Base-by-base conservation (phyloP, 2,797 vertebrate species). In the Typhlichthys eigenmanni region DNA sequence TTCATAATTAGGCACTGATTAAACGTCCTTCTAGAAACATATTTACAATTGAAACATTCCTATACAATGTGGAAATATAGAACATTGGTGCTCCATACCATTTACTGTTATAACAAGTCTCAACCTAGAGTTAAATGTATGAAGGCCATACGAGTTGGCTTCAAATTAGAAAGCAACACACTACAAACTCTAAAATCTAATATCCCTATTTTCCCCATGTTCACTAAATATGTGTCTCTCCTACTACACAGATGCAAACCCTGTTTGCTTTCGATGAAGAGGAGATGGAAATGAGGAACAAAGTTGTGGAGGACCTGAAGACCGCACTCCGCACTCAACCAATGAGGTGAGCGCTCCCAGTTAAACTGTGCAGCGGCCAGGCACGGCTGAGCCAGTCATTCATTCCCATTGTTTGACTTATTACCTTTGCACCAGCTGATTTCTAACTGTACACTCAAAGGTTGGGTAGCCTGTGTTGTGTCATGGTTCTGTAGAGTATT, bases 301-400 rank as follows among this genome's bases (percentile, higher is more conserved):
- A 98, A 87, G 93, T 97, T 54, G 97, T 99, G 79, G 97, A 98
- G 85, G 97, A 96, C 89, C 90, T 99, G 79, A 99, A 99, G 92
- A 99, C 97, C 13, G 97, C 97, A 4, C 92, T 99, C 54, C 92
- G 97, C 58, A 99, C 97, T 64, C 97, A 99, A 68, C 97, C 97
- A 49, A 98, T 99, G 97, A 98, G 97, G 97, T 98, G 74, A 69
- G 74, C 4, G 1, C 0, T 4, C 58, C 13, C 14, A 8, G 17
- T 19, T 13, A 1, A 29, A 47, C 19, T 1, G 60, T 34, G 38
- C 13, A 4, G 8, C 34, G 12, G 11, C 49, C 14, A 57, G 19
- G 38, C 58, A 55, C 32, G 24, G 24, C n/a, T 32, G 2, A 45
- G 69, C 11, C 51, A 12, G 12, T 13, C 2, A n/a, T 19, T 11